These are phyloP conservation scores for Augochlora pura DNA, from an alignment of 1,140 invertebrate species.

Conservation along the genomic window DNA sequence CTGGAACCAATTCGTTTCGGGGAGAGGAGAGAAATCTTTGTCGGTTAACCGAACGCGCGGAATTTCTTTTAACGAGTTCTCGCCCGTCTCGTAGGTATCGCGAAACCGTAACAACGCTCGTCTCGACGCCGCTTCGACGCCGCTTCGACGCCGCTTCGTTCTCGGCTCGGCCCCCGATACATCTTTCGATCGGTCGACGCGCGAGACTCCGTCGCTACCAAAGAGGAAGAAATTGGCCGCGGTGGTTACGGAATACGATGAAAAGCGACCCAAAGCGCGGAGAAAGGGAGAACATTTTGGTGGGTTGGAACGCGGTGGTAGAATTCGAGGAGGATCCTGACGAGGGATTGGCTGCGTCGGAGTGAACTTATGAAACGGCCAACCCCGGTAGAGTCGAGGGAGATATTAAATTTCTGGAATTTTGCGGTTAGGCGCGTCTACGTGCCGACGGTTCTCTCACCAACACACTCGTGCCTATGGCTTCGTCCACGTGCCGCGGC, in stretches of 20 bases:
- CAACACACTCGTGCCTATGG: slow-evolving; percentile 20
- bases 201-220: too few relatives aligned
- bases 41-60: too few relatives aligned
- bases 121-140: too few relatives aligned
- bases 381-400: slow-evolving; percentile 61
- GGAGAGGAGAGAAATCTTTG: too few relatives aligned
- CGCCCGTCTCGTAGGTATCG: too few relatives aligned
- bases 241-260: slow-evolving; percentile 25
- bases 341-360: slow-evolving; percentile 66
- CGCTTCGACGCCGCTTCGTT: too few relatives aligned
- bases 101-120: too few relatives aligned
- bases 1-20: background rate
- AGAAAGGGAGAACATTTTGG: slow-evolving; percentile 31
- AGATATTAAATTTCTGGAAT: slow-evolving; percentile 81
- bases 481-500: slow-evolving; percentile 28
- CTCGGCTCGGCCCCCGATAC: too few relatives aligned
- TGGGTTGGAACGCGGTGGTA: slow-evolving; percentile 55
- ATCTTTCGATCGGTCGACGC: too few relatives aligned
- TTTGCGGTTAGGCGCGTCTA: slow-evolving; percentile 76
- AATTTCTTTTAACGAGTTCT: too few relatives aligned
- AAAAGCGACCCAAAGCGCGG: slow-evolving; percentile 23
- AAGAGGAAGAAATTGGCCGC: slow-evolving; percentile 19
- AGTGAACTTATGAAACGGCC: slow-evolving; percentile 78
- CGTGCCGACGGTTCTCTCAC: slow-evolving; percentile 56
- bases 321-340: slow-evolving; percentile 63